Base-by-base conservation (phyloP, 2,888 invertebrate genomes). In the Hofmannophila pseudospretella region DNA sequence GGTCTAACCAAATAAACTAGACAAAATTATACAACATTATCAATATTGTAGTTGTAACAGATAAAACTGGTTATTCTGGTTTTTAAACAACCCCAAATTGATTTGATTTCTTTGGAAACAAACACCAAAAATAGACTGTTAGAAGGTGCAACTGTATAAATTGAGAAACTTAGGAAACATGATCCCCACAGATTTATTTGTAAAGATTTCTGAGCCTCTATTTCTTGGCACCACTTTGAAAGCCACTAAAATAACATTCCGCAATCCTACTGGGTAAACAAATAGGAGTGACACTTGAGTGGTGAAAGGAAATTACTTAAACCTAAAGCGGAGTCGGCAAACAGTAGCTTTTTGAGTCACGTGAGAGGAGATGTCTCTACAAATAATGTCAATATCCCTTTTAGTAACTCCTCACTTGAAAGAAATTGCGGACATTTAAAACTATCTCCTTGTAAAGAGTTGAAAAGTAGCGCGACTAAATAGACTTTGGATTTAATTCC, bases 251-350 rank as follows among this genome's bases (percentile, higher is more conserved):
- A 36, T 36, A 34, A 41, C 31, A 19, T 27, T 10, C 36, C 22
- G 8, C 36, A 34, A 39, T 36, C 32, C 32, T 29, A 12, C 20
- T 22, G 31, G 49, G 54, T 52, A 58, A 59, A 62, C 53, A 58
- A 56, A 54, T 50, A 58, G 55, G 58, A 63, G 51, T 56, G 64
- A 59, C 59, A 61, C 65, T 69, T 58, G 45, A 62, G 59, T 56
- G 47, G 59, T 49, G 45, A 49, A 47, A 63, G 72, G 67, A 73
- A 72, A 73, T 72, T 67, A 67, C 72, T 70, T 66, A 66, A 69
- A 58, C 56, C 59, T 51, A 45, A 48, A 53, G 16, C 26, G 36
- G 25, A 36, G 35, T 39, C 51, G 46, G 57, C 65, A 70, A 67
- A 70, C 58, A 67, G 61, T 51, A 47, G 51, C 49, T 57, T 60